phyloP scores from a whole-genome alignment of 2,113 vertebrate species.

The Pygathrix nemaeus region DNA sequence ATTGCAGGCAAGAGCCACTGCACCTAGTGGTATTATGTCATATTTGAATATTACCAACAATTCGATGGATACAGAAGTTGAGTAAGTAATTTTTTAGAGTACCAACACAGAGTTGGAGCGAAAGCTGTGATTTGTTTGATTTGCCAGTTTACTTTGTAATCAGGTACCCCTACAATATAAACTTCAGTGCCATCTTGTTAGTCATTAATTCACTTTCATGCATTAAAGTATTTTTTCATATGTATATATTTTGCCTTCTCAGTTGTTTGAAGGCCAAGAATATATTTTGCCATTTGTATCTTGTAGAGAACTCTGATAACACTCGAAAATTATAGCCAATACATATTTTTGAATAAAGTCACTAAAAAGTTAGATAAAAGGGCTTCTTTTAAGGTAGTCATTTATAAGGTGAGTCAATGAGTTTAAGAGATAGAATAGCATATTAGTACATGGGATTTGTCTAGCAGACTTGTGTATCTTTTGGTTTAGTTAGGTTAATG shows the following conservation, averaged over 20 bases:
- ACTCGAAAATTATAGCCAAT: neutral
- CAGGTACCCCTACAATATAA: neutral
- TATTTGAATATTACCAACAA: neutral
- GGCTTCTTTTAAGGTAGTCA: neutral
- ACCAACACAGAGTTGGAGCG: neutral
- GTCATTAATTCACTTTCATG: neutral
- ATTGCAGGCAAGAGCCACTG: no score
- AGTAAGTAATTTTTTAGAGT: neutral
- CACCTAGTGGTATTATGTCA: no score
- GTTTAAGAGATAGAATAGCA: neutral
- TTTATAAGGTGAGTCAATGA: neutral
- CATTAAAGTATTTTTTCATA: neutral
- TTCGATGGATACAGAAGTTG: neutral
- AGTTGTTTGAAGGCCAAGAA: neutral
- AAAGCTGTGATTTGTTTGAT: neutral
- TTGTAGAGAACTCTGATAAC: neutral
- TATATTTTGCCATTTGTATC: neutral
- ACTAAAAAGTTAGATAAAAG: neutral
- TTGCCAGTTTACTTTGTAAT: conserved; percentile 4
- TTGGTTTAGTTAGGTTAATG: neutral
- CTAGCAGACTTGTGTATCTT: neutral
- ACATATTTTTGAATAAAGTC: neutral
- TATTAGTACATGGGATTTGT: neutral
- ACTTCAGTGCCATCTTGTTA: neutral
- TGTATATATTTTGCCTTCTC: neutral